Conservation (phyloP, 2,113 vertebrate genomes). For the Sebastes schlegelii region DNA sequence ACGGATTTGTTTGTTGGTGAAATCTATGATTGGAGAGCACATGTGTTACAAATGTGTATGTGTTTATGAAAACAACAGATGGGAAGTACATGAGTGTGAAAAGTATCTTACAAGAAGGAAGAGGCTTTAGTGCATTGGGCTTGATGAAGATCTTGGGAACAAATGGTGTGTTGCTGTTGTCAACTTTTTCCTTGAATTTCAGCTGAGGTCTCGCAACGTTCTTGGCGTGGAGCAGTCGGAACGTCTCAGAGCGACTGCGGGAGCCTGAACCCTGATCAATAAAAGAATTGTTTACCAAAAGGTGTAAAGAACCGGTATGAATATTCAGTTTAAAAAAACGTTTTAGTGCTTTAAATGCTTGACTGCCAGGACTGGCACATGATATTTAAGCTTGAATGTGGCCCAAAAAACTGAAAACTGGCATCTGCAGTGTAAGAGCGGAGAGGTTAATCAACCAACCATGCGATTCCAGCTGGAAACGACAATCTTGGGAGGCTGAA, state of each 20-base stretch:
- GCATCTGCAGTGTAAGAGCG: conserved; percentile 7
- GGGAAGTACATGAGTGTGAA: background rate
- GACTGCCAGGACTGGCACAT: conserved; percentile 18
- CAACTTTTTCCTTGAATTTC: conserved; percentile 93
- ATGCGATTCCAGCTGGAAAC: conserved; percentile 99
- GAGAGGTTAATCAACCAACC: conserved; percentile 81
- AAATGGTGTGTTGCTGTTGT: conserved; percentile 97
- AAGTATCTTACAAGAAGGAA: conserved; percentile 88
- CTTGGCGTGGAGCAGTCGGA: conserved; percentile 93
- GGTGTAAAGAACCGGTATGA: background rate
- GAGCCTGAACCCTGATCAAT: conserved; percentile 83
- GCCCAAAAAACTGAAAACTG: conserved; percentile 21
- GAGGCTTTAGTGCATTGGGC: conserved; percentile 92
- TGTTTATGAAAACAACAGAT: background rate
- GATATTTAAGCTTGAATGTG: conserved; percentile 15
- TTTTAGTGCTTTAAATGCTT: background rate
- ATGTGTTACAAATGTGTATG: background rate
- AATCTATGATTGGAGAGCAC: conserved; percentile 75
- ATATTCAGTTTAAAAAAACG: background rate
- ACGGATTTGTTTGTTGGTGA: conserved; percentile 86
- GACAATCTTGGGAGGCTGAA: conserved; percentile 92
- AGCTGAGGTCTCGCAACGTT: conserved; percentile 94
- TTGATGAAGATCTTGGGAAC: conserved; percentile 94
- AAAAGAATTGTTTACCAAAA: conserved; percentile 18
- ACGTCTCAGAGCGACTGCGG: conserved; percentile 87